Percentiles rank a stretch among this genome's conserved stretches.
Conservation (phyloP, 2,888 invertebrate genomes). For the Ochropleura leucogaster region DNA sequence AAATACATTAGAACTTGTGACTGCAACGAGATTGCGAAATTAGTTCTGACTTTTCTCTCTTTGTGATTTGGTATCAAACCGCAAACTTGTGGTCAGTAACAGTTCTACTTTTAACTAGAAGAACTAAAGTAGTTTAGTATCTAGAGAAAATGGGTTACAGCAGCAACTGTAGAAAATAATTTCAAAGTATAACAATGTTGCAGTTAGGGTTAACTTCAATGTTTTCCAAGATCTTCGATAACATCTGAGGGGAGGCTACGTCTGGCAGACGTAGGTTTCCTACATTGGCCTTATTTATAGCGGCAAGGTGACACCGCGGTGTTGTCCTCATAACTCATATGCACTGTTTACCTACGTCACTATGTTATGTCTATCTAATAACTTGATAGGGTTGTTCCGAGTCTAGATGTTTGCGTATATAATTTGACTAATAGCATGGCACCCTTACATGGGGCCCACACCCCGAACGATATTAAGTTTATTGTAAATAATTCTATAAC, state of each 20-base stretch:
- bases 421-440: not conserved
- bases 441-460: not conserved
- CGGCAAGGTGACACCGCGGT: slow-evolving; percentile 59
- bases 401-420: slow-evolving; percentile 19
- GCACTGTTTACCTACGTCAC: slow-evolving; percentile 40
- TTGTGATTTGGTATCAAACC: slow-evolving; percentile 2
- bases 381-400: slow-evolving; percentile 18
- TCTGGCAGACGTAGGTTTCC: slow-evolving; percentile 30
- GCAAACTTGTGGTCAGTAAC: slow-evolving; percentile 12
- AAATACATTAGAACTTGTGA: slow-evolving; percentile 3
- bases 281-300: slow-evolving; percentile 53
- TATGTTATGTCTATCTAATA: slow-evolving; percentile 39
- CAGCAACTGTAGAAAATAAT: not conserved
- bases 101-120: slow-evolving; percentile 18
- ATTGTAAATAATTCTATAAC: not conserved
- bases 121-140: slow-evolving; percentile 8
- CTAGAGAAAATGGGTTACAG: not conserved
- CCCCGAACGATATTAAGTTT: not conserved
- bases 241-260: not conserved
- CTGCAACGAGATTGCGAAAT: slow-evolving; percentile 18
- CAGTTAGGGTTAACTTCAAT: slow-evolving; percentile 18
- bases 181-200: slow-evolving; percentile 15
- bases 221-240: slow-evolving; percentile 25
- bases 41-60: slow-evolving; percentile 20
- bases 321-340: slow-evolving; percentile 46